Evolutionary conservation across 64 coral and sea anemone species (phyloP).

Genomic region (Dendrophyllia cribrosa): DNA sequence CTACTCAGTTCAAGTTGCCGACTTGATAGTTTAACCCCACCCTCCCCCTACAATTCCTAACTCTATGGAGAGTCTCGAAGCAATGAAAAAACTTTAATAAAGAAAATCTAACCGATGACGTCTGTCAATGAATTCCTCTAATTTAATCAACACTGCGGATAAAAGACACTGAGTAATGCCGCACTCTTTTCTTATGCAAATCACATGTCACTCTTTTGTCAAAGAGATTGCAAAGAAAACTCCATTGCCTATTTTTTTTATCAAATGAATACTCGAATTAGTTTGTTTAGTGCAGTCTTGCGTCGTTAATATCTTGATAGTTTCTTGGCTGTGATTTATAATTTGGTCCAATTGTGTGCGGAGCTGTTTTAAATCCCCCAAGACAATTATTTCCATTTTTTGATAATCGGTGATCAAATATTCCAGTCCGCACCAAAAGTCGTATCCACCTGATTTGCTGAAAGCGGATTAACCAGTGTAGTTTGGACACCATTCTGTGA

Average conservation of each 20-base stretch:
- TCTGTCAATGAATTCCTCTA: not conserved
- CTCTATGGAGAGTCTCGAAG: constrained; percentile 10
- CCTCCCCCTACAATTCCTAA: not conserved
- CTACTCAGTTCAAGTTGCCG: too few species aligned
- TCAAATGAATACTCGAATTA: not conserved
- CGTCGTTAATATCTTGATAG: not conserved
- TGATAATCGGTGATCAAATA: not conserved
- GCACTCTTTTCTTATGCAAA: constrained; percentile 13
- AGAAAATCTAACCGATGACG: not conserved
- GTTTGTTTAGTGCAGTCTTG: not conserved
- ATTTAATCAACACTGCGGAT: not conserved
- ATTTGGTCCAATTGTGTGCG: not conserved
- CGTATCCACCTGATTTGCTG: not conserved
- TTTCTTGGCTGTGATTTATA: not conserved
- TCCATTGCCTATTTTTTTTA: not conserved
- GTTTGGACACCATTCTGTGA: too few species aligned
- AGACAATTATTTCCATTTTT: not conserved
- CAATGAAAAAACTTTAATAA: constrained; percentile 6
- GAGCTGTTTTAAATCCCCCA: not conserved
- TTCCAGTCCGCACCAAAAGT: not conserved
- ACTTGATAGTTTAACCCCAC: too few species aligned
- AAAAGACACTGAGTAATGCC: not conserved
- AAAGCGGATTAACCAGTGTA: too few species aligned
- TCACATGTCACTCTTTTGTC: not conserved
- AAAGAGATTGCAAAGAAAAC: not conserved